These are phyloP conservation scores for Rhagologus leucostigma DNA, from an alignment of 2,113 vertebrate genomes.

Conservation along the genomic window DNA sequence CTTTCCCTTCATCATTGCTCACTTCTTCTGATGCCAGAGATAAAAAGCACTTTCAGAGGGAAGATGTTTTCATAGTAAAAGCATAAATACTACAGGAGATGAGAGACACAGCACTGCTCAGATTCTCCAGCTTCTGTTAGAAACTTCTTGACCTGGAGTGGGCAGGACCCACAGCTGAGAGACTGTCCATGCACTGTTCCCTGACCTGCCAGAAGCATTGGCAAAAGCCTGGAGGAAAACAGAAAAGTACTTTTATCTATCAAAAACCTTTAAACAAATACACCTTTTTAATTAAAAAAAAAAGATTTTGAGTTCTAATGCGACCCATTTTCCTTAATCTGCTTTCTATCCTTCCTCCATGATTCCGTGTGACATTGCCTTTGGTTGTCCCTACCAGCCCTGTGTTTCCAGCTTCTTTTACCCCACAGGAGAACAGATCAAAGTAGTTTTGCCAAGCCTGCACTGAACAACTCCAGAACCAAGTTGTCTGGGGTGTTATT, in stretches of 20 bases:
- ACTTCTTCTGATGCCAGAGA: conserved; percentile 29
- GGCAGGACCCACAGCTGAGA: background rate
- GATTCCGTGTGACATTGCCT: background rate
- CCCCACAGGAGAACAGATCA: background rate
- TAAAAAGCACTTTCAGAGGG: background rate
- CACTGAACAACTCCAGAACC: background rate
- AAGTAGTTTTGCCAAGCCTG: background rate
- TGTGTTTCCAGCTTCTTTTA: background rate
- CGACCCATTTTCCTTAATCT: background rate
- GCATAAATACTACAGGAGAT: background rate
- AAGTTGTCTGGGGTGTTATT: background rate
- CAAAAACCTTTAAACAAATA: background rate
- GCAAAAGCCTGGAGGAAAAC: background rate
- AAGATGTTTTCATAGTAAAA: conserved; percentile 9
- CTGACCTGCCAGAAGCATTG: background rate
- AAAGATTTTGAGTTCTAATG: background rate
- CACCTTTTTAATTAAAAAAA: background rate
- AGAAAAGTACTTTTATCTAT: background rate
- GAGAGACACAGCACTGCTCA: background rate
- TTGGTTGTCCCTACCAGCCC: background rate
- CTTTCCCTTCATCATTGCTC: conserved; percentile 16
- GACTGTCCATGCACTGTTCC: background rate
- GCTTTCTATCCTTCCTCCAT: background rate
- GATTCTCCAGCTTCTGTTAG: background rate
- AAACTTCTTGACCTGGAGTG: background rate